Percentiles rank a stretch among this genome's conserved stretches.
Evolutionary conservation across 53 echinoderm and acorn worm genomes (phyloP).

Genomic region (Echinometra lucunter): DNA sequence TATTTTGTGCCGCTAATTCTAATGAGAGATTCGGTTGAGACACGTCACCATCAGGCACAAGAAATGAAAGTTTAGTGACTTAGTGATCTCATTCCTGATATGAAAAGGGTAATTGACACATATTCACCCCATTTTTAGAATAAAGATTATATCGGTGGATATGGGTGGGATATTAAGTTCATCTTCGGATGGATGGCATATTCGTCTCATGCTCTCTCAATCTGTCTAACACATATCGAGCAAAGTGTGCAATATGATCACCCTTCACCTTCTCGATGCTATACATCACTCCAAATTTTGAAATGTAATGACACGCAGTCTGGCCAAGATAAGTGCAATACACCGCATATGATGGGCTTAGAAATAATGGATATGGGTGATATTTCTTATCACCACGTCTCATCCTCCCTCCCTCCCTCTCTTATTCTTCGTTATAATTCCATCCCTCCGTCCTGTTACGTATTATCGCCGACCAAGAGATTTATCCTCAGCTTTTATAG

Average conservation of each 20-base stretch:
- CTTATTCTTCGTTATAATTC: background rate
- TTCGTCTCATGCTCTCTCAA: background rate
- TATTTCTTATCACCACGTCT: background rate
- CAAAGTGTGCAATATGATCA: background rate
- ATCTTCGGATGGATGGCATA: background rate
- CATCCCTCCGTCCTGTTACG: background rate
- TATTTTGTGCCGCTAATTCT: background rate
- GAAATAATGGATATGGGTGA: background rate
- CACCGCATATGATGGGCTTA: background rate
- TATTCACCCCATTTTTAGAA: background rate
- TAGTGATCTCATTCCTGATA: background rate
- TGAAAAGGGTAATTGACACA: background rate
- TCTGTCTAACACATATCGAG: background rate
- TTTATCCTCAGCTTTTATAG: slow-evolving; percentile 58
- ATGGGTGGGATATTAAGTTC: background rate
- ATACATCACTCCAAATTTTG: background rate
- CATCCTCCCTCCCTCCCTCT: background rate
- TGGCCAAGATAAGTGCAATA: slow-evolving; percentile 1
- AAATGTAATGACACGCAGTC: background rate
- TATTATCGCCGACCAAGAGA: slow-evolving; percentile 31
- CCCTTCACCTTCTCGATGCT: background rate
- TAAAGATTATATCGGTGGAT: background rate
- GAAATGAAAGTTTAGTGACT: background rate
- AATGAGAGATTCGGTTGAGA: background rate
- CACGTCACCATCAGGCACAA: background rate